Conservation (phyloP, 2,797 vertebrate genomes). For the Poeciliopsis presidionis region DNA sequence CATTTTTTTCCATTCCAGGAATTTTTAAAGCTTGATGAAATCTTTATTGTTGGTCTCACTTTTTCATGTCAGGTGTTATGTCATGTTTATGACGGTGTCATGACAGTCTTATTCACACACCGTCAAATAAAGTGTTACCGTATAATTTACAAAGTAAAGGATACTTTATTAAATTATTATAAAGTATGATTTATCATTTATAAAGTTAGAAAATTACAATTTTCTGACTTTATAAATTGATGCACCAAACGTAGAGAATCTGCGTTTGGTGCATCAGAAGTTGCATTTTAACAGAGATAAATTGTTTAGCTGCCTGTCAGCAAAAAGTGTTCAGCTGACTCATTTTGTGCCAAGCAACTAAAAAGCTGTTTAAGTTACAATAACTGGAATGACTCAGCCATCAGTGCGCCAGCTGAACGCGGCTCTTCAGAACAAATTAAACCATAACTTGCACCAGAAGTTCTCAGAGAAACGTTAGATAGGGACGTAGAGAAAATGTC, state of each 20-base stretch:
- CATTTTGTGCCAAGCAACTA: background rate
- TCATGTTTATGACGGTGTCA: too few relatives aligned
- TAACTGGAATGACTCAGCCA: constrained; percentile 1
- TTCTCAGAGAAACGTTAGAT: background rate
- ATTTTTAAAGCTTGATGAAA: too few relatives aligned
- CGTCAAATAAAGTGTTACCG: too few relatives aligned
- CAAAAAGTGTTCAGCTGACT: background rate
- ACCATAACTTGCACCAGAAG: background rate
- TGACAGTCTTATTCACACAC: too few relatives aligned
- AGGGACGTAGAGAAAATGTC: background rate
- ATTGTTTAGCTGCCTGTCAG: background rate
- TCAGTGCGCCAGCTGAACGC: background rate
- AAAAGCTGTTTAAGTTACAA: background rate
- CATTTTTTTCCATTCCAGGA: too few relatives aligned
- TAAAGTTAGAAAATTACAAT: background rate
- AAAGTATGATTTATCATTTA: too few relatives aligned
- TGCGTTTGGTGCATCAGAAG: background rate
- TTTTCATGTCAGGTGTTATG: too few relatives aligned
- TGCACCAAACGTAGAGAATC: too few relatives aligned
- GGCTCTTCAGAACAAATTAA: background rate
- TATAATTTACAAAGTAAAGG: too few relatives aligned
- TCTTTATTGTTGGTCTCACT: too few relatives aligned
- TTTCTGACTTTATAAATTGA: too few relatives aligned
- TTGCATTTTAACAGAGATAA: background rate
- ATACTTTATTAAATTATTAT: too few relatives aligned